phyloP scores from a whole-genome alignment of 37 sponge, comb jelly and placozoan genomes.

The Cladorhizidae sp. region DNA sequence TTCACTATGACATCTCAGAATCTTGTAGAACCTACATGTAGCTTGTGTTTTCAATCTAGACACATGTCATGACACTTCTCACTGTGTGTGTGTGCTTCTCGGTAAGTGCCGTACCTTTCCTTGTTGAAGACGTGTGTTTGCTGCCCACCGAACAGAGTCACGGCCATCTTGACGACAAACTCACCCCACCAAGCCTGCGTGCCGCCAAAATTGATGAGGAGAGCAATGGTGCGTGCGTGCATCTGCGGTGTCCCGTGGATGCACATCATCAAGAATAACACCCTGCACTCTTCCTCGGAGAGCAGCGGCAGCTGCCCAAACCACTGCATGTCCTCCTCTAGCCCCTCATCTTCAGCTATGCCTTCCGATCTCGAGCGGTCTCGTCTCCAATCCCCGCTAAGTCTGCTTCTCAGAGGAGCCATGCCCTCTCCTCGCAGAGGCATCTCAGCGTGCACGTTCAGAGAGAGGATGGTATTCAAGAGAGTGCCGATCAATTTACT shows the following conservation, averaged over 20 bases:
- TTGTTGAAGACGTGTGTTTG: conserved; percentile 47
- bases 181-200: conserved; percentile 73
- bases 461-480: conserved; percentile 37
- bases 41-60: too few species aligned
- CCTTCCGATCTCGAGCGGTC: neutral
- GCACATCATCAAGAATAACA: conserved; percentile 57
- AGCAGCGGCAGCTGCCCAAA: conserved; percentile 3
- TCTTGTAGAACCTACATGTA: too few species aligned
- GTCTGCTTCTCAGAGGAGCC: neutral
- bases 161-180: conserved; percentile 32
- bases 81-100: neutral
- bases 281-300: conserved; percentile 37
- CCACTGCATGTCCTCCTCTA: neutral
- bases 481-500: conserved; percentile 42
- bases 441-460: conserved; percentile 2
- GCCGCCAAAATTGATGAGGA: conserved; percentile 58
- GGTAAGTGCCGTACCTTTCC: conserved; percentile 40
- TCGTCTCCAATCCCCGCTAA: neutral
- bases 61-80: too few species aligned
- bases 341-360: neutral
- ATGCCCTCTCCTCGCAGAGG: neutral
- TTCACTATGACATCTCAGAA: too few species aligned
- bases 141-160: conserved; percentile 12
- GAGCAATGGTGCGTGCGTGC: conserved; percentile 60
- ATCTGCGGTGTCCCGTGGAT: conserved; percentile 53